Evolutionary conservation across 2,797 vertebrate species (phyloP).

Genomic region (Acanthis flammea): DNA sequence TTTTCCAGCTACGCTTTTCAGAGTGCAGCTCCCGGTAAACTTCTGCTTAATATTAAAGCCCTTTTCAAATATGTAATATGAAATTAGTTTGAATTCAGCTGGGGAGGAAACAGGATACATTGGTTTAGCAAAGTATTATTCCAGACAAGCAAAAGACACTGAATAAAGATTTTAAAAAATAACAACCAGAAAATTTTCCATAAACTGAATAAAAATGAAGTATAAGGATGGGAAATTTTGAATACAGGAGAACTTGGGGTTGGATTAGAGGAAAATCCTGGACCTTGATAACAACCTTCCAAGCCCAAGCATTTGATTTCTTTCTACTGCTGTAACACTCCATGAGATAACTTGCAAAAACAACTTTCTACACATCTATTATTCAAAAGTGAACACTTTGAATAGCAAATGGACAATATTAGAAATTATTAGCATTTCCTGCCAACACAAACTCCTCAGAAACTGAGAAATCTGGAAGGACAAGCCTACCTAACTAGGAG

Average conservation of each 20-base stretch:
- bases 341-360: not conserved
- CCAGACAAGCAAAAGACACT: not conserved
- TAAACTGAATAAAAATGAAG: not conserved
- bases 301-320: not conserved
- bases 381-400: not conserved
- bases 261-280: not conserved
- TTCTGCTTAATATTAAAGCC: not conserved
- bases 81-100: not conserved
- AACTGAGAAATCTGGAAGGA: not conserved
- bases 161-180: not conserved
- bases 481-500: not conserved
- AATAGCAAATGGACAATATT: not conserved
- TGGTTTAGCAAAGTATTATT: not conserved
- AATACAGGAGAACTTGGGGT: not conserved
- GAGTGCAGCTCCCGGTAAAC: not conserved
- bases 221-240: not conserved
- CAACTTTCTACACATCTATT: not conserved
- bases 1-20: not conserved
- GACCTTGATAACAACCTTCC: not conserved
- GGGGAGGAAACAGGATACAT: not conserved
- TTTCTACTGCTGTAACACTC: not conserved
- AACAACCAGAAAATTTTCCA: not conserved
- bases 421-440: not conserved
- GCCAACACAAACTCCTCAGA: not conserved
- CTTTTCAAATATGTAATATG: not conserved